Evolutionary conservation across 2,888 invertebrate species (phyloP).

Genomic region (Chironomus riparius): DNA sequence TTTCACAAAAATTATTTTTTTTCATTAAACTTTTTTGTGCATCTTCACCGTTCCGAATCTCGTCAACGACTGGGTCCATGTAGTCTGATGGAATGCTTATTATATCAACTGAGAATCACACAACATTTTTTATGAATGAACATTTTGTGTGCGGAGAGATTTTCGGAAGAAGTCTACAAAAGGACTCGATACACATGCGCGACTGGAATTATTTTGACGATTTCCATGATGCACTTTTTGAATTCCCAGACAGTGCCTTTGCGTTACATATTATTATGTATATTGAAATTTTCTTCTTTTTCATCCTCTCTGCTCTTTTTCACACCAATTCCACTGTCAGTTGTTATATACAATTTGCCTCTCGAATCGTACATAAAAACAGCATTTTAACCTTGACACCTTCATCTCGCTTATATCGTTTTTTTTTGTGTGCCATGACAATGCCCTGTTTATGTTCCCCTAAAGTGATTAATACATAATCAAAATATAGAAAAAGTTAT

Average conservation of each 20-base stretch:
- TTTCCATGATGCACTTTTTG: constrained; percentile 10
- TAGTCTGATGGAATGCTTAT: constrained; percentile 13
- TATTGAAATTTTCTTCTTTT: background rate
- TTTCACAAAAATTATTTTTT: background rate
- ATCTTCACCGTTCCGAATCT: background rate
- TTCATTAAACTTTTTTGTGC: background rate
- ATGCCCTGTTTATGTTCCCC: constrained; percentile 6
- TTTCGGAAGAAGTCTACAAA: background rate
- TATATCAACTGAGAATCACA: background rate
- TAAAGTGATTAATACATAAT: constrained; percentile 2
- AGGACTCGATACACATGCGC: background rate
- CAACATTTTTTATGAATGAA: constrained; percentile 17
- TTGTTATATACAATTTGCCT: too few species aligned
- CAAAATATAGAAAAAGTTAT: background rate
- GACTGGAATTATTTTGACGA: background rate
- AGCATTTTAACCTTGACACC: constrained; percentile 23
- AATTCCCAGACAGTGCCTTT: constrained; percentile 21
- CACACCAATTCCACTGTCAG: too few species aligned
- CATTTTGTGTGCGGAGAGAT: background rate
- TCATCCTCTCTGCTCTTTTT: too few species aligned
- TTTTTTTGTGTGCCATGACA: background rate
- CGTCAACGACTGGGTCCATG: constrained; percentile 10
- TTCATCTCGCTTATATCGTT: background rate
- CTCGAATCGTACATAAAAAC: background rate
- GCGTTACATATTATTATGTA: background rate